Evolutionary conservation across 2,113 vertebrate species (phyloP), one percentile per base, ranked within the genome.

Genomic region (Caretta caretta): DNA sequence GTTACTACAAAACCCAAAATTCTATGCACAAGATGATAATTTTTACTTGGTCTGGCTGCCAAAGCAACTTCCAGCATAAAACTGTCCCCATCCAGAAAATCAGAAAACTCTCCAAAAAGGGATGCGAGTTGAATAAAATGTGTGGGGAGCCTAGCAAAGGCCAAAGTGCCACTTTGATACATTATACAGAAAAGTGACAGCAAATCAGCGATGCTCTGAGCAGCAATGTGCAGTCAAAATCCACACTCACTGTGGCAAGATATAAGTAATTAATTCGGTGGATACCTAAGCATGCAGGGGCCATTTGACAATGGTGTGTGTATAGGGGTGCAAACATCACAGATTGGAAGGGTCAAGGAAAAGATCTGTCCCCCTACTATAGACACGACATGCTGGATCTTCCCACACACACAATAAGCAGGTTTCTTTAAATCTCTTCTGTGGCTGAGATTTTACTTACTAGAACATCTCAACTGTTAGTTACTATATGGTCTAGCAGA

Each of bases 331-430:
- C 27, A 29, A 69, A 27, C 42, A 88, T 53, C 10, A 49, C 51
- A 50, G 57, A 42, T 10, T 69, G n/a, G 38, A n/a, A 51, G 10
- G 80, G 49, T 4, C 49, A 88, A 86, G 50, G 5, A 42, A 53
- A 75, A 69, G 0, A 10, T 38, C 12, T 1, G 3, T 72, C 2
- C 10, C 35, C n/a, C 14, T 54, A 3, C 2, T 0, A 38, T 72
- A 72, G 19, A 72, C 35, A 72, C n/a, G 20, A 17, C 11, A 29
- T 14, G 42, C 42, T 35, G 16, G 27, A 27, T 72, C n/a, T 35
- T 81, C 50, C 31, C 14, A 6, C 25, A 6, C 17, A 78, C 19
- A 69, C 2, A 46, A 69, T 46, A 14, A 81, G 50, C 16, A 89
- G 6, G 29, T 27, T 53, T 85, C 83, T 49, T 82, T 88, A 85